Conservation (phyloP, 2,797 vertebrate species). For the Coracias cyanogaster region DNA sequence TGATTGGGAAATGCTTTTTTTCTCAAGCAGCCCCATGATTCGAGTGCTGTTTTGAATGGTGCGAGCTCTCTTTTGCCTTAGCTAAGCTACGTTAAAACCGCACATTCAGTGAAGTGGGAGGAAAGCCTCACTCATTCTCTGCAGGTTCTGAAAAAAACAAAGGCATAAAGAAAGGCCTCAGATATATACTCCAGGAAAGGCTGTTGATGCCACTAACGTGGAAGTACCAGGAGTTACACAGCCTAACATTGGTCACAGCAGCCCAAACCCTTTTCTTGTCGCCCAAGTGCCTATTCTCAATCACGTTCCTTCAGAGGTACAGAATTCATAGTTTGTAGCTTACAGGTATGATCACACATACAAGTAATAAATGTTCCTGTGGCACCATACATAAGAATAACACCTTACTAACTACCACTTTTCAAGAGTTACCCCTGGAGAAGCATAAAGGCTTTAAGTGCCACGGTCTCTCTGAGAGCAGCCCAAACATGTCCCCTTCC, state of each 20-base stretch:
- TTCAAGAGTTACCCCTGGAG: background rate
- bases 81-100: background rate
- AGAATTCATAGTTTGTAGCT: background rate
- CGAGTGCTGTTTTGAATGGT: background rate
- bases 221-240: background rate
- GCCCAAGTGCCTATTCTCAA: background rate
- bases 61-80: background rate
- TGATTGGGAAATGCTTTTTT: background rate
- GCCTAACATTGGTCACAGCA: background rate
- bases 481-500: background rate
- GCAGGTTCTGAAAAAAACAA: background rate
- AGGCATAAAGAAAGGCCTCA: background rate
- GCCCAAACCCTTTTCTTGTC: background rate
- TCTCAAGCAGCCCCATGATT: background rate
- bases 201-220: rapidly evolving
- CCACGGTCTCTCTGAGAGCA: background rate
- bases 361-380: rapidly evolving
- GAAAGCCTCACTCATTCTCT: background rate
- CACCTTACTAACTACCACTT: background rate
- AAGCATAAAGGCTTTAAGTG: background rate
- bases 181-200: rapidly evolving
- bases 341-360: background rate
- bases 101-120: background rate
- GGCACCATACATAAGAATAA: background rate
- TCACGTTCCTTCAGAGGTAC: background rate